Evolutionary conservation across 2,797 vertebrate genomes (phyloP).

Genomic region (Graptemys geographica): DNA sequence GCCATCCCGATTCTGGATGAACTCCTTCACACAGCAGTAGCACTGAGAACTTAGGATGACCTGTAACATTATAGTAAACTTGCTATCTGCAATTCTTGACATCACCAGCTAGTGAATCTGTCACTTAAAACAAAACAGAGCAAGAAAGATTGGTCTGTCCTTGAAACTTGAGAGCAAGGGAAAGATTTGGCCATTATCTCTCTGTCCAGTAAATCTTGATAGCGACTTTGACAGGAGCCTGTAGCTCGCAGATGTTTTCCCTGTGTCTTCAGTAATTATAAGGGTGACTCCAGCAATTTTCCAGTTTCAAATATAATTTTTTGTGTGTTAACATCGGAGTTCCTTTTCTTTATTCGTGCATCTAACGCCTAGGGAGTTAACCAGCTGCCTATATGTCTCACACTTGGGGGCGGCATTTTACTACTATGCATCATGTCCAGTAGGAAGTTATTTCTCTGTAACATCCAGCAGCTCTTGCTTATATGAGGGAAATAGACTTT

Average conservation of each 20-base stretch:
- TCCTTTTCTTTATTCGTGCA: conserved; percentile 3
- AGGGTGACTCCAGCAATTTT: conserved; percentile 3
- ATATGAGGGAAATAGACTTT: background rate
- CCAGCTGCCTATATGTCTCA: conserved; percentile 51
- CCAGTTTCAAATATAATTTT: conserved; percentile 27
- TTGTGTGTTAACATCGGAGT: background rate
- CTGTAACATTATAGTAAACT: conserved; percentile 35
- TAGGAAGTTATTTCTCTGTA: background rate
- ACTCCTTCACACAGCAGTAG: background rate
- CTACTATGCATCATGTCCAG: conserved; percentile 24
- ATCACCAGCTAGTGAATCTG: background rate
- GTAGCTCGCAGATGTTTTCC: background rate
- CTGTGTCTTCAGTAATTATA: conserved; percentile 34
- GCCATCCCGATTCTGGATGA: background rate
- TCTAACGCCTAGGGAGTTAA: background rate
- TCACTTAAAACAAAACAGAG: background rate
- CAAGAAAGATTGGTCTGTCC: conserved; percentile 24
- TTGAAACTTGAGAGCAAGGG: conserved; percentile 31
- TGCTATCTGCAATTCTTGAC: conserved; percentile 17
- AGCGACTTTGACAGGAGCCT: conserved; percentile 27
- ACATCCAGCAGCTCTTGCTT: background rate
- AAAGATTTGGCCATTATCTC: conserved; percentile 38
- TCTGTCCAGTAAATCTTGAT: conserved; percentile 38
- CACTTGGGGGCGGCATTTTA: conserved; percentile 67
- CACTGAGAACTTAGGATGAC: background rate